Percentiles rank a stretch among this genome's conserved stretches.
Conservation (phyloP, 2,888 invertebrate genomes). For the Drosophila testacea region DNA sequence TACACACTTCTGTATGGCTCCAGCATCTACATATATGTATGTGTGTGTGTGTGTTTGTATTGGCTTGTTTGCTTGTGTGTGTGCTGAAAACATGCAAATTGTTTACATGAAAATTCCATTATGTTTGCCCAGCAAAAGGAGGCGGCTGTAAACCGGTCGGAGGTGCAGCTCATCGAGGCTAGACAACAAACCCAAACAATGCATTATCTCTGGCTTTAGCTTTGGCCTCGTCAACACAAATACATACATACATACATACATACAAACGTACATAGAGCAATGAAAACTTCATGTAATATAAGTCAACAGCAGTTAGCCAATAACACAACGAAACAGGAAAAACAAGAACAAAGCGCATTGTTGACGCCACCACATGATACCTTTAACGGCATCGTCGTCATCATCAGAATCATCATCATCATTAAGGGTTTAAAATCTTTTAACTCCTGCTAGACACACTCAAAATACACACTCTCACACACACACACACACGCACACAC, state of each 20-base stretch:
- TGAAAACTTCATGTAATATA: conserved; percentile 68
- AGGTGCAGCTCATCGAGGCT: conserved; percentile 64
- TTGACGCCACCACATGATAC: conserved; percentile 62
- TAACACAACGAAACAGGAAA: conserved; percentile 49
- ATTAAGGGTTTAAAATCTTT: conserved; percentile 66
- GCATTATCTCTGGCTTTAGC: conserved; percentile 62
- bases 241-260: conserved; percentile 11
- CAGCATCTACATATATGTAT: neutral
- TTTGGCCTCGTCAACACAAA: conserved; percentile 42
- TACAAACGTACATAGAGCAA: conserved; percentile 29
- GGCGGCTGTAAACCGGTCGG: conserved; percentile 53
- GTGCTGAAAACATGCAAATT: conserved; percentile 73
- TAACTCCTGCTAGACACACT: conserved; percentile 45
- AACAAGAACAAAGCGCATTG: conserved; percentile 61
- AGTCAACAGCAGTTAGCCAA: conserved; percentile 74
- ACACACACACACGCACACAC: conserved; percentile 10
- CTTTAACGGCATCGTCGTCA: conserved; percentile 53
- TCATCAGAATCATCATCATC: conserved; percentile 55
- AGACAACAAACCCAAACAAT: conserved; percentile 71
- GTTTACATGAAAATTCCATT: conserved; percentile 80
- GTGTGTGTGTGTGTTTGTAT: neutral
- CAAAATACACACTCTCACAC: conserved; percentile 4
- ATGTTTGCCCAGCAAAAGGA: conserved; percentile 54
- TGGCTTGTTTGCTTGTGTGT: neutral
- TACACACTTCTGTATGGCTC: no score